phyloP scores from a whole-genome alignment of 2,888 invertebrate species.

The Ptycholaimellus sp. region DNA sequence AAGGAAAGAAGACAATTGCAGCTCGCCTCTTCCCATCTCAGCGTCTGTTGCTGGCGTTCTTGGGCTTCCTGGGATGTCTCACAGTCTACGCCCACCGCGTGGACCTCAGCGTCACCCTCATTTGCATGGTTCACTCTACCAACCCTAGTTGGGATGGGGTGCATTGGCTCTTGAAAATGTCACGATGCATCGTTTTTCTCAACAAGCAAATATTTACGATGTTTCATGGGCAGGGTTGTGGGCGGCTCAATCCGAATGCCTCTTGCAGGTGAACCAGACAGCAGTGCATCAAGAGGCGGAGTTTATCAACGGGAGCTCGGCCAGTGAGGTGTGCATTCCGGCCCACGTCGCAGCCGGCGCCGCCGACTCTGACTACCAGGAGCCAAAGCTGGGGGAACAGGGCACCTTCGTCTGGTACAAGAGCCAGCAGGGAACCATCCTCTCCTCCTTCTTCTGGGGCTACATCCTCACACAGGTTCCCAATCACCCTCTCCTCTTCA shows the following conservation, averaged over 20 bases:
- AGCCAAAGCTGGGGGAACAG: constrained; percentile 6
- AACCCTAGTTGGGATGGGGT: too few species aligned
- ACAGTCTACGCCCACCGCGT: constrained; percentile 70
- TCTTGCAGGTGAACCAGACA: constrained; percentile 36
- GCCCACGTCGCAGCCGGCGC: neutral
- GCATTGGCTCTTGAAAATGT: too few species aligned
- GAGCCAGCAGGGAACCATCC: constrained; percentile 32
- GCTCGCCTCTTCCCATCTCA: constrained; percentile 12
- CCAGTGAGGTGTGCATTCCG: neutral
- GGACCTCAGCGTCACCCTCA: constrained; percentile 69
- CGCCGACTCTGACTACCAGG: neutral
- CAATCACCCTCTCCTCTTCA: constrained; percentile 13
- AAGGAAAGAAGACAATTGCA: too few species aligned
- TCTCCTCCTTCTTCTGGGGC: constrained; percentile 37
- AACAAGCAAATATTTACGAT: too few species aligned
- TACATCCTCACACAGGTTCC: constrained; percentile 27
- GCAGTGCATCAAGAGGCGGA: constrained; percentile 2
- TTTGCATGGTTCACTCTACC: constrained; percentile 54
- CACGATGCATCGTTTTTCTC: too few species aligned
- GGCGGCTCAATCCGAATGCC: too few species aligned
- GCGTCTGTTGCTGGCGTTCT: constrained; percentile 41
- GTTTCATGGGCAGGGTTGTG: too few species aligned
- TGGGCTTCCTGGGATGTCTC: constrained; percentile 65
- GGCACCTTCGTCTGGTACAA: constrained; percentile 37
- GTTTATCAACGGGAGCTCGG: neutral